phyloP scores from a whole-genome alignment of 2,888 invertebrate genomes.

The Lasioglossum marginatum region DNA sequence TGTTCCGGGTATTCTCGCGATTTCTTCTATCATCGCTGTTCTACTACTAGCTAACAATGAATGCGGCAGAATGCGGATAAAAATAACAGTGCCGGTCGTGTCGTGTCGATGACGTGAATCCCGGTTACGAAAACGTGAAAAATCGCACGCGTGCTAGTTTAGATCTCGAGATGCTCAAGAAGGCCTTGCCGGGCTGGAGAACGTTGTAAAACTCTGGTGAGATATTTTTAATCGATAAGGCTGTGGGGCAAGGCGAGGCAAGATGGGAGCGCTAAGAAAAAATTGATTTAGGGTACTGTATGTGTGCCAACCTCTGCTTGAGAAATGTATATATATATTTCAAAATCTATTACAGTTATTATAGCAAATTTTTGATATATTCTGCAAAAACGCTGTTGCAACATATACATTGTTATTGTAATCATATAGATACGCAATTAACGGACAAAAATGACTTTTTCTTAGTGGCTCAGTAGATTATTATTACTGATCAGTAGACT shows the following conservation, averaged over 20 bases:
- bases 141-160: not conserved
- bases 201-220: not conserved
- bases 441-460: too few species aligned
- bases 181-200: not conserved
- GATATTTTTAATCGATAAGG: not conserved
- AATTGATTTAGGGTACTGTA: not conserved
- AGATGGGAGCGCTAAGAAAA: not conserved
- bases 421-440: too few species aligned
- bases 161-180: not conserved
- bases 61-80: not conserved
- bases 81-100: not conserved
- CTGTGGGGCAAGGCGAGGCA: not conserved
- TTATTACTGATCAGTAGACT: too few species aligned
- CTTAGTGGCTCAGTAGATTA: too few species aligned
- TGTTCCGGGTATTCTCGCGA: not conserved
- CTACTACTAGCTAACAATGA: not conserved
- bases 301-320: not conserved
- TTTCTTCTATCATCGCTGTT: not conserved
- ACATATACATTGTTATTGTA: too few species aligned
- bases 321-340: not conserved
- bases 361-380: too few species aligned
- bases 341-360: too few species aligned
- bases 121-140: not conserved
- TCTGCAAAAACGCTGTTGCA: too few species aligned
- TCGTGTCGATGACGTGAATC: not conserved